Evolutionary conservation across 2,113 vertebrate species (phyloP), one percentile per base, ranked within the genome.

Genomic region (Carollia perspicillata): DNA sequence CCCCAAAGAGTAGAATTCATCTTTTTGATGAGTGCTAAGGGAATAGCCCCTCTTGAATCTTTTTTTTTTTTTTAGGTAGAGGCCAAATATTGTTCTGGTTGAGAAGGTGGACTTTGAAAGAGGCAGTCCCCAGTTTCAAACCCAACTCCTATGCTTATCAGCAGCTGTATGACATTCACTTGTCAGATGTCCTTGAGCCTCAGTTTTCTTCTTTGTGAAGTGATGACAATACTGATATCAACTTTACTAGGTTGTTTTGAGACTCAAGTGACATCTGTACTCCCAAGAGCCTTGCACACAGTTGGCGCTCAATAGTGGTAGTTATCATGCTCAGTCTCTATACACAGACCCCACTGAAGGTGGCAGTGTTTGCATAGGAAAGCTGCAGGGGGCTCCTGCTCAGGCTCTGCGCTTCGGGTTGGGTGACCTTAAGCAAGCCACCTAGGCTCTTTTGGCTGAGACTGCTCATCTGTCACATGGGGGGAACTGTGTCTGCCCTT

Each of bases 91-190:
- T 40, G 60, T 16, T 30, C 85, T 44, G 35, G 55, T 42, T 89
- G n/a, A 81, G 79, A 51, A 60, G 28, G 16, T 9, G 7, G 13
- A 35, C 30, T 79, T 63, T 5, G 47, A 77, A 37, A 51, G 53
- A 69, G 60, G 75, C 7, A 26, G 42, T 18, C 10, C 23, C 84
- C 33, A 9, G 9, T 91, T 89, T 83, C 47, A 79, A 53, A 51
- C 37, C 44, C 49, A 96, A 80, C 23, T 71, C n/a, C 55, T 65
- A 5, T 1, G 40, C 7, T 37, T 58, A 63, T 9, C n/a, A 23
- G 1, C n/a, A n/a, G 1, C 13, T 42, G 0, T 5, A 35, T 10
- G 2, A 28, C 33, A 4, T 44, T 37, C 49, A 89, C 14, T 11
- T 35, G 6, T 13, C 20, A 20, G 22, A 5, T 6, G 26, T 69